Percentiles rank a stretch among this genome's conserved stretches.
These are phyloP conservation scores for Drosophila subsilvestris DNA, from an alignment of 2,888 invertebrate genomes.

Conservation along the genomic window DNA sequence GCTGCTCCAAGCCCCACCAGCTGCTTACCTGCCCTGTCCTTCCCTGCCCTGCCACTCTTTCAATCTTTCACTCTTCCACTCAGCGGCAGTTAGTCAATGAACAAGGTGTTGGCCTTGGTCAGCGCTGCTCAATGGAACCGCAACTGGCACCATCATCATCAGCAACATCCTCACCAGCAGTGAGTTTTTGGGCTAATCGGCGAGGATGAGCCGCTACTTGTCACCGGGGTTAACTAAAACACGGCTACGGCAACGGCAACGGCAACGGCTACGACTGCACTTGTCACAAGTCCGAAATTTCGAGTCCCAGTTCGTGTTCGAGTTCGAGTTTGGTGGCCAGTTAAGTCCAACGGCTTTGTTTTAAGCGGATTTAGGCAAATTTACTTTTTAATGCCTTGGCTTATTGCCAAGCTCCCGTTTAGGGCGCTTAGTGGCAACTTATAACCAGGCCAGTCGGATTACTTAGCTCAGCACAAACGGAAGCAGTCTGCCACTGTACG, in stretches of 20 bases:
- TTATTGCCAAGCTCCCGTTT: conserved; percentile 69
- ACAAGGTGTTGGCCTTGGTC: neutral
- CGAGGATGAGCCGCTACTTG: conserved; percentile 29
- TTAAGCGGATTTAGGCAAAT: conserved; percentile 70
- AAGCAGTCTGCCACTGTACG: conserved; percentile 19
- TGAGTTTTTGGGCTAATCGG: neutral
- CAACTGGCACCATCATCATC: neutral
- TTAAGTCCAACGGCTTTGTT: conserved; percentile 59
- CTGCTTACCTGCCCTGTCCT: neutral
- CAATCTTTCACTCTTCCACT: neutral
- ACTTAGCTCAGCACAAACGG: conserved; percentile 33
- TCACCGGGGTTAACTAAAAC: conserved; percentile 37
- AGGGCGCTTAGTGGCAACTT: conserved; percentile 72
- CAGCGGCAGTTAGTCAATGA: conserved; percentile 20
- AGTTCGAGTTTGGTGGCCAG: neutral
- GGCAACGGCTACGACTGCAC: conserved; percentile 25
- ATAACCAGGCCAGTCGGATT: conserved; percentile 45
- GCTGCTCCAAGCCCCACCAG: neutral
- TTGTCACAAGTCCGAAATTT: conserved; percentile 11
- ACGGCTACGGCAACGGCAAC: conserved; percentile 26
- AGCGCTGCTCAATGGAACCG: neutral
- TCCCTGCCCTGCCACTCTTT: neutral
- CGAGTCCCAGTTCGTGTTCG: neutral
- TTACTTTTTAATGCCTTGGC: conserved; percentile 76
- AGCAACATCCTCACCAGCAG: conserved; percentile 1